Conservation (phyloP, 1,140 invertebrate genomes). For the Teleogryllus occipitalis region DNA sequence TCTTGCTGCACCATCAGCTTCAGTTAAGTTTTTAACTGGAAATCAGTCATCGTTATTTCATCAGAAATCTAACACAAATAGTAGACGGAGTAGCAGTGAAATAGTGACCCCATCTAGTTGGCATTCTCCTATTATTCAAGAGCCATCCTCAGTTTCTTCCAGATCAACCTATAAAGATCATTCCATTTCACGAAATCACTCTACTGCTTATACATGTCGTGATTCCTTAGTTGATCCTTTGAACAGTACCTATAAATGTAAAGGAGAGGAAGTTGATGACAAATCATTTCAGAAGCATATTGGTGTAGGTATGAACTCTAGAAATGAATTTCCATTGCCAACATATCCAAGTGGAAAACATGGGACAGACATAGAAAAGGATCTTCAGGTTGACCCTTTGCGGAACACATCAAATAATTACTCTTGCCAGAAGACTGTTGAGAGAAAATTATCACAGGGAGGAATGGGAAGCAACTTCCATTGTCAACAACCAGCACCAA, state of each 20-base stretch:
- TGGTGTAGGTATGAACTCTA: constrained; percentile 30
- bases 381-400: neutral
- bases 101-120: neutral
- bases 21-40: constrained; percentile 5
- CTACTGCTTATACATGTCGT: neutral
- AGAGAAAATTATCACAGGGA: neutral
- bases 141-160: neutral
- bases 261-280: constrained; percentile 18
- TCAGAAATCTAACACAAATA: constrained; percentile 2
- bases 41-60: constrained; percentile 13
- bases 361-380: neutral
- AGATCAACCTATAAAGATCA: neutral
- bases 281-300: constrained; percentile 47
- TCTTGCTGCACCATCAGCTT: neutral
- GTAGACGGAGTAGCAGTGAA: constrained; percentile 8
- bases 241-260: constrained; percentile 11
- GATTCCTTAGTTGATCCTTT: neutral
- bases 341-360: neutral
- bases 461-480: neutral
- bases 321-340: neutral
- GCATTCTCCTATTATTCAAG: constrained; percentile 21
- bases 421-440: neutral
- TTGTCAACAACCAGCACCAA: neutral
- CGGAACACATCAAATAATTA: neutral
- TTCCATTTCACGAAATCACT: neutral